phyloP scores from a whole-genome alignment of 1,140 invertebrate genomes.

The Zaprionus kolodkinae region DNA sequence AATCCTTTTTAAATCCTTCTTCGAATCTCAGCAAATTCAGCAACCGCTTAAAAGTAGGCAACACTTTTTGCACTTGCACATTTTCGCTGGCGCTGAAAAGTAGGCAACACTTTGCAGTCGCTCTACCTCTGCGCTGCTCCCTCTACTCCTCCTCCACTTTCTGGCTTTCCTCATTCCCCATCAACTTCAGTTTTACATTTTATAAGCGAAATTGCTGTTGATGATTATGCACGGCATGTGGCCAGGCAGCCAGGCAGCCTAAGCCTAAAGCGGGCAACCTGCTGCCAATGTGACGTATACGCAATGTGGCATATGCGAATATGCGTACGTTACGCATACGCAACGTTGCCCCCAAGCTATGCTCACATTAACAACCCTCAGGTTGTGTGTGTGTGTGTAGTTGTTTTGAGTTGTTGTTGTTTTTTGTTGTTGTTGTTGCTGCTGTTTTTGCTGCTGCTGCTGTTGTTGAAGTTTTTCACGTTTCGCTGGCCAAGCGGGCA shows the following conservation, averaged over 20 bases:
- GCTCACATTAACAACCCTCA: neutral
- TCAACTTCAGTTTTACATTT: neutral
- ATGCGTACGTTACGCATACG: constrained; percentile 63
- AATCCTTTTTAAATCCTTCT: too few species aligned
- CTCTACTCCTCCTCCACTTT: neutral
- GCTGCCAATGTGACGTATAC: constrained; percentile 66
- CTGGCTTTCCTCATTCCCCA: neutral
- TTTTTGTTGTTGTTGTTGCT: constrained; percentile 10
- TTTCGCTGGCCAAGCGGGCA: constrained; percentile 42
- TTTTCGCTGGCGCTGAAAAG: neutral
- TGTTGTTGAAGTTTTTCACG: constrained; percentile 55
- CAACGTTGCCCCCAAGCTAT: constrained; percentile 27
- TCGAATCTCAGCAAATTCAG: neutral
- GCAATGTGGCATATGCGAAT: constrained; percentile 27
- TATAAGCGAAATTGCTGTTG: constrained; percentile 7
- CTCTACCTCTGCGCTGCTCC: neutral
- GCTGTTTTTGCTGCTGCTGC: constrained; percentile 24
- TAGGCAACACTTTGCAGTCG: neutral
- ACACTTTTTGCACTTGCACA: neutral
- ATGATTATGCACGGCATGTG: constrained; percentile 34
- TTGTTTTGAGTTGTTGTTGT: constrained; percentile 6
- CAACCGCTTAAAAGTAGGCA: neutral
- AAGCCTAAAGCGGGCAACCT: neutral
- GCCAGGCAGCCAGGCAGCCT: too few species aligned
- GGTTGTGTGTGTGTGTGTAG: neutral